phyloP scores from a whole-genome alignment of 1,140 invertebrate genomes.

The Zaprionus gabonicus region DNA sequence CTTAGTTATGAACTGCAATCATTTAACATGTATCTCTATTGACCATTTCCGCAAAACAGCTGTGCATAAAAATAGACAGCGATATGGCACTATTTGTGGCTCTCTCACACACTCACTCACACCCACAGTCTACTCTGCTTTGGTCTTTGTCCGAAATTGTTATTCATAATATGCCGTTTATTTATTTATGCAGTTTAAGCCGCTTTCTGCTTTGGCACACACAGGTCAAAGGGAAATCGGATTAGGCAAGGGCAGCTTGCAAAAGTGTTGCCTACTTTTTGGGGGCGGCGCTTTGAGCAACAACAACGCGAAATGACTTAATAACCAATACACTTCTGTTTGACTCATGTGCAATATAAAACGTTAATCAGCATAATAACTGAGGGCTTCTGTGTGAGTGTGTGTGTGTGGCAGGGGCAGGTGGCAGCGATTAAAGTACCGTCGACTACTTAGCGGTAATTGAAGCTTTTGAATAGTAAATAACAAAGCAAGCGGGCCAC shows the following conservation, averaged over 20 bases:
- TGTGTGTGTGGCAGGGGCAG: not conserved
- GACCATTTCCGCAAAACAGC: too few relatives aligned
- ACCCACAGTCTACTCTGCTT: not conserved
- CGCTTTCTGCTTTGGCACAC: constrained; percentile 19
- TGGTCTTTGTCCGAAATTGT: not conserved
- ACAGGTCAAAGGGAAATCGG: constrained; percentile 33
- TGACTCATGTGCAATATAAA: constrained; percentile 70
- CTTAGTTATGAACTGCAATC: too few relatives aligned
- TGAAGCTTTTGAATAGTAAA: constrained; percentile 81
- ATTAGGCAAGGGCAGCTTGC: constrained; percentile 19
- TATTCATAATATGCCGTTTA: constrained; percentile 38
- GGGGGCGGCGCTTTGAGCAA: constrained; percentile 22
- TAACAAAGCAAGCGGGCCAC: constrained; percentile 39
- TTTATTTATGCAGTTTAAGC: constrained; percentile 38
- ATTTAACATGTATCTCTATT: too few relatives aligned
- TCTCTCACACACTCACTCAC: not conserved
- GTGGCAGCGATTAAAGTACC: constrained; percentile 49
- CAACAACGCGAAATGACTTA: constrained; percentile 63
- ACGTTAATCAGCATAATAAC: constrained; percentile 72
- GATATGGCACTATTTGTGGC: too few relatives aligned
- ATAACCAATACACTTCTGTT: constrained; percentile 69
- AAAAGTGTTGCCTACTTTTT: constrained; percentile 44
- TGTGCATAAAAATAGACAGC: too few relatives aligned
- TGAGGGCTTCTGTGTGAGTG: not conserved
- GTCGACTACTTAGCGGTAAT: constrained; percentile 71